These are phyloP conservation scores for Rambutsinella grinnellia DNA, from an alignment of 2,888 invertebrate species.

Conservation along the genomic window DNA sequence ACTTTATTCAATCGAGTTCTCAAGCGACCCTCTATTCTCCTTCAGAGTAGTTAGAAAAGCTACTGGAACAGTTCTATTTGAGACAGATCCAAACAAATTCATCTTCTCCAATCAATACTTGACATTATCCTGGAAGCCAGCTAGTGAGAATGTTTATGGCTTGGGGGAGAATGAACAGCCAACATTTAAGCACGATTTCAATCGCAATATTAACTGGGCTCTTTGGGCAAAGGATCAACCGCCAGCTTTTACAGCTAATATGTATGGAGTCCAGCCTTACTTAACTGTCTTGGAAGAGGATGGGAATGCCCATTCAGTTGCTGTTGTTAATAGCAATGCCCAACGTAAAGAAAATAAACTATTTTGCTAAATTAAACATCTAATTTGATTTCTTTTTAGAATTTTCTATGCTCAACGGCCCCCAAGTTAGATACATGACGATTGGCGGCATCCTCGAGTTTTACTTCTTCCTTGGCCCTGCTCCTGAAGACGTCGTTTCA, in stretches of 20 bases:
- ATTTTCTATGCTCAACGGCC: slow-evolving; percentile 73
- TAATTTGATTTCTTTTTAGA: slow-evolving; percentile 29
- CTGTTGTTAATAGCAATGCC: slow-evolving; percentile 87
- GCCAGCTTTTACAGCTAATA: slow-evolving; percentile 70
- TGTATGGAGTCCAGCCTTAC: slow-evolving; percentile 88
- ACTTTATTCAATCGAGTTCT: slow-evolving; percentile 52
- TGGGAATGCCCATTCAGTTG: slow-evolving; percentile 80
- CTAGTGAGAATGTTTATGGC: slow-evolving; percentile 70
- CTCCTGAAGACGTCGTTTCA: slow-evolving; percentile 77
- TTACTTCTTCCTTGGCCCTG: slow-evolving; percentile 82
- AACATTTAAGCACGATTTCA: slow-evolving; percentile 68
- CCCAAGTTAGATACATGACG: slow-evolving; percentile 84
- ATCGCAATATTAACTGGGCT: slow-evolving; percentile 48
- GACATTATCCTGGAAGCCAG: slow-evolving; percentile 69
- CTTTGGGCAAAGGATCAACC: slow-evolving; percentile 58
- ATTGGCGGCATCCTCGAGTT: slow-evolving; percentile 87
- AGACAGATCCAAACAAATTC: slow-evolving; percentile 67
- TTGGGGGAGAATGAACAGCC: slow-evolving; percentile 70
- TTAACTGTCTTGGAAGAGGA: slow-evolving; percentile 80
- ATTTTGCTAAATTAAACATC: not conserved
- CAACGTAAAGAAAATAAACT: slow-evolving; percentile 75
- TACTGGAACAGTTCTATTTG: slow-evolving; percentile 62
- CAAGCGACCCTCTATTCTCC: slow-evolving; percentile 51
- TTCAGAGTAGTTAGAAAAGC: slow-evolving; percentile 57
- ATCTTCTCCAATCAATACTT: slow-evolving; percentile 71